Evolutionary conservation across 2,888 invertebrate species (phyloP), one percentile per base, ranked within the genome.

Genomic region (Drosophila differens): DNA sequence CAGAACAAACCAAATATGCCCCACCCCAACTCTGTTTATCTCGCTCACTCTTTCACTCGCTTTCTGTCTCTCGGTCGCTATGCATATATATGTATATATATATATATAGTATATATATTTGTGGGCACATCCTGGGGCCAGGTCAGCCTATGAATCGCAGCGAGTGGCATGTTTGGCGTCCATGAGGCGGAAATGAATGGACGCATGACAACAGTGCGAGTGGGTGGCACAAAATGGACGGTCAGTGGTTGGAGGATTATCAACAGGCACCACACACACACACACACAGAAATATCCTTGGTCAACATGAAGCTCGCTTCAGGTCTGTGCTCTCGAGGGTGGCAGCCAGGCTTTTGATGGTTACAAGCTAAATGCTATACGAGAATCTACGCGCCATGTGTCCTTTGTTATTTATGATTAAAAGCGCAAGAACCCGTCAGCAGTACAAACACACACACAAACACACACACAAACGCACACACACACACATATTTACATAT

Each of bases 351-450:
- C 85, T 85, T 89, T 85, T 88, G 90, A 77, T 83, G 72, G 81
- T 57, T 85, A 69, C 83, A 81, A 86, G 89, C 90, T 86, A 90
- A 86, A 84, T 82, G 82, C 80, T 82, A 76, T 82, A 79, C 79
- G 82, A 79, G 79, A 72, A 81, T 72, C 74, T 79, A 79, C 79
- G 82, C 90, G 89, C 82, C 90, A 90, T 90, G 85, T 86, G 90
- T 84, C 89, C 85, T 89, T 86, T 86, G 85, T 86, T 86, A 86
- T 91, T 91, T 88, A 88, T 88, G 87, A 89, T 91, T 91, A 88
- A 88, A 91, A 88, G 88, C 88, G 91, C 87, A 89, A 85, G 89
- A 90, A 85, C 91, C 84, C 77, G 76, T 68, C 74, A 79, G 75
- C 63, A 68, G 39, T 58, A 59, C 59, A 39, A 47, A 39, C 53